A percentile compares a stretch with the other conserved stretches of the same genome.
These are phyloP conservation scores for Hippocampus zosterae DNA, from an alignment of 2,113 vertebrate genomes.

Conservation along the genomic window DNA sequence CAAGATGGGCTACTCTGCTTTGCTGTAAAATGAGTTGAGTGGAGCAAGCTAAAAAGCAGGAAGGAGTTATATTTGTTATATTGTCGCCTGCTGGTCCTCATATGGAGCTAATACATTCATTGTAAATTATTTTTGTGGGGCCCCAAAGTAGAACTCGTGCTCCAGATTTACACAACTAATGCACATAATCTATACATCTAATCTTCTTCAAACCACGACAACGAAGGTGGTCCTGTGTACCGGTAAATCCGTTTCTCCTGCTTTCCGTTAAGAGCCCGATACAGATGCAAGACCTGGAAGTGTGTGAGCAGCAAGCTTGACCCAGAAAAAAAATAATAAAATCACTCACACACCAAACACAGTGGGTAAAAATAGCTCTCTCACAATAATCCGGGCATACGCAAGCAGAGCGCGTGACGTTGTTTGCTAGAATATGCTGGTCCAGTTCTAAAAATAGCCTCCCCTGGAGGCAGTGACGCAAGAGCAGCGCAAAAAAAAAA, in stretches of 20 bases:
- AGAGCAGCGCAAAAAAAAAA: constrained; percentile 46
- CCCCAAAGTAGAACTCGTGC: not conserved
- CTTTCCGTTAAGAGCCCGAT: constrained; percentile 14
- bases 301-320: constrained; percentile 51
- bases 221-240: not conserved
- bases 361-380: constrained; percentile 62
- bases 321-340: constrained; percentile 53
- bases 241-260: not conserved
- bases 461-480: constrained; percentile 56
- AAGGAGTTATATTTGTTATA: no score
- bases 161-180: not conserved
- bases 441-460: constrained; percentile 66
- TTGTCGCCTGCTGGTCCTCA: no score
- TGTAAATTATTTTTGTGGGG: not conserved
- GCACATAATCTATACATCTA: not conserved
- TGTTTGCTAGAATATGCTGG: constrained; percentile 63
- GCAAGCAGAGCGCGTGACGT: constrained; percentile 64
- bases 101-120: not conserved
- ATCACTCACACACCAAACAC: constrained; percentile 39
- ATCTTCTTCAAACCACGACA: not conserved
- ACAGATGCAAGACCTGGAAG: constrained; percentile 38
- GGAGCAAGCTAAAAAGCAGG: no score
- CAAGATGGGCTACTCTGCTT: no score
- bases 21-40: no score
- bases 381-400: constrained; percentile 69